These are phyloP conservation scores for Syrista parreyssii DNA, from an alignment of 2,888 invertebrate species.

Conservation along the genomic window DNA sequence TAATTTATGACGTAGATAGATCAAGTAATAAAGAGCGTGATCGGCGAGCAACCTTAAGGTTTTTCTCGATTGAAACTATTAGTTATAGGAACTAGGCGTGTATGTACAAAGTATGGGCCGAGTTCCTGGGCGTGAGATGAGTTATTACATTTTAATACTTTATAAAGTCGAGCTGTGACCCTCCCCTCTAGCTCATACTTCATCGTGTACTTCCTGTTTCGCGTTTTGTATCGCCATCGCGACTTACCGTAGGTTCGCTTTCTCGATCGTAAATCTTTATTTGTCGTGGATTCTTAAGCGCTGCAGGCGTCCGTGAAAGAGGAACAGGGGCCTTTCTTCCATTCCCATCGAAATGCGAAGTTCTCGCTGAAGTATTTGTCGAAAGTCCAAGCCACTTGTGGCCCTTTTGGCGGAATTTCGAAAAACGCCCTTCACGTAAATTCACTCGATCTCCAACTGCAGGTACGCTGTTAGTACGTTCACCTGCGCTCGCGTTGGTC, in stretches of 20 bases:
- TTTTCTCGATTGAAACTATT: not conserved
- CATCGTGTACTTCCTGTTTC: not conserved
- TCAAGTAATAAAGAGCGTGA: not conserved
- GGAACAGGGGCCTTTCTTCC: constrained; percentile 15
- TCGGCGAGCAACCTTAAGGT: not conserved
- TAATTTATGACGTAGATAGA: not conserved
- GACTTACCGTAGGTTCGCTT: constrained; percentile 26
- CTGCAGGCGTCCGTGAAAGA: constrained; percentile 23
- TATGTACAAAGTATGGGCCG: not conserved
- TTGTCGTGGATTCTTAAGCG: constrained; percentile 45
- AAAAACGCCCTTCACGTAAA: not conserved
- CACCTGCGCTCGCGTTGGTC: not conserved
- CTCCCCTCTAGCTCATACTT: not conserved
- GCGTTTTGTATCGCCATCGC: not conserved
- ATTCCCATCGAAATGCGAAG: not conserved
- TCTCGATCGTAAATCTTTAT: constrained; percentile 52
- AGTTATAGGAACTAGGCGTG: not conserved
- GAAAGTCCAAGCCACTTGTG: not conserved
- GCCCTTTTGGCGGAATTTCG: not conserved
- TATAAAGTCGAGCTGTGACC: not conserved
- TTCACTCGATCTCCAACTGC: not conserved
- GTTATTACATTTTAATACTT: constrained; percentile 15
- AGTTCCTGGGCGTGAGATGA: not conserved
- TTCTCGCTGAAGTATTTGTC: not conserved
- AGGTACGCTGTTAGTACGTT: not conserved